These are phyloP conservation scores for Hypena proboscidalis DNA, from an alignment of 2,888 invertebrate species.

Conservation along the genomic window DNA sequence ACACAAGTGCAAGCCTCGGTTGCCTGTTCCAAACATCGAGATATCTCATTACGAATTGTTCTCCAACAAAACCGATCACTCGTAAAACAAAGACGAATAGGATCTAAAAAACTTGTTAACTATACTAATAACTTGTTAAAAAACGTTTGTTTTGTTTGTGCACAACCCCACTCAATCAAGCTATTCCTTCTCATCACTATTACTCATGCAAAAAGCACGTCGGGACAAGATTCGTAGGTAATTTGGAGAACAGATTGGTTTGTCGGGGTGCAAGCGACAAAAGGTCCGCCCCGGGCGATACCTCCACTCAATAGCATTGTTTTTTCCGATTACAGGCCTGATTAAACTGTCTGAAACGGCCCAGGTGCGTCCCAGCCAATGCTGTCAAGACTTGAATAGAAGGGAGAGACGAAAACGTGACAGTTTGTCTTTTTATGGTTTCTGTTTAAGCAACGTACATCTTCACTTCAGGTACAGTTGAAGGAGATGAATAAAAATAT, in stretches of 20 bases:
- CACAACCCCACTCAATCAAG: slow-evolving; percentile 34
- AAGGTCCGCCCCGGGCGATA: slow-evolving; percentile 45
- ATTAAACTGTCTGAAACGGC: slow-evolving; percentile 67
- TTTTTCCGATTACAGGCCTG: slow-evolving; percentile 77
- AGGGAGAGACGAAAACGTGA: slow-evolving; percentile 6
- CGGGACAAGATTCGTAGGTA: slow-evolving; percentile 40
- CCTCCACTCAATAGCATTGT: slow-evolving; percentile 70
- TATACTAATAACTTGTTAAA: too few relatives aligned
- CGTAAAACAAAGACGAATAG: slow-evolving; percentile 4
- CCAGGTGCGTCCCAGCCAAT: slow-evolving; percentile 41
- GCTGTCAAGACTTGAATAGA: slow-evolving; percentile 20
- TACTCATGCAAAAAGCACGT: slow-evolving; percentile 42
- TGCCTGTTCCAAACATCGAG: too few relatives aligned
- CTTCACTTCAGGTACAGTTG: too few relatives aligned
- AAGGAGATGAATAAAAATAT: too few relatives aligned
- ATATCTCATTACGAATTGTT: too few relatives aligned
- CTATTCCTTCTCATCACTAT: slow-evolving; percentile 29
- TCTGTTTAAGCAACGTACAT: too few relatives aligned
- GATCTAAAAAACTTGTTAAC: slow-evolving; percentile 14
- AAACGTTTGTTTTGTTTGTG: slow-evolving; percentile 27
- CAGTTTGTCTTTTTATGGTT: too few relatives aligned
- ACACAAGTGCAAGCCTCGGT: too few relatives aligned
- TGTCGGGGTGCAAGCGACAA: slow-evolving; percentile 36
- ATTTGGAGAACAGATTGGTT: slow-evolving; percentile 48
- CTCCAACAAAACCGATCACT: neutral